A percentile compares a stretch with the other conserved stretches of the same genome.
Conservation (phyloP, 2,888 invertebrate genomes). For the Herminia tarsipennalis region DNA sequence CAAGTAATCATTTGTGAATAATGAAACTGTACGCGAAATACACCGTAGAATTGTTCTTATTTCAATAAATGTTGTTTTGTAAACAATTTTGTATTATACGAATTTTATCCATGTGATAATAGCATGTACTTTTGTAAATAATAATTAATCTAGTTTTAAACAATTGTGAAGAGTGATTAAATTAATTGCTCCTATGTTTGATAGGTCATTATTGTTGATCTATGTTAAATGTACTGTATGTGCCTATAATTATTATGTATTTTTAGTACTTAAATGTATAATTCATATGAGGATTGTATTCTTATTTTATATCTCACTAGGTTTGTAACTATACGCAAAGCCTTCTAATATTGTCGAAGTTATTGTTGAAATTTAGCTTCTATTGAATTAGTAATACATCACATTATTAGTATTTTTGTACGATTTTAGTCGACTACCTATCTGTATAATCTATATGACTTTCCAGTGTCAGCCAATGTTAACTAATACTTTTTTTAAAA, state of each 20-base stretch:
- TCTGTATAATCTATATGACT: slow-evolving; percentile 4
- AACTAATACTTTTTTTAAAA: no score
- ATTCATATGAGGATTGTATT: not conserved
- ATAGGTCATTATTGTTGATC: slow-evolving; percentile 6
- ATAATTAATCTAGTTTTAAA: slow-evolving; percentile 9
- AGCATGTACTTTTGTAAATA: slow-evolving; percentile 35
- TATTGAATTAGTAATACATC: slow-evolving; percentile 21
- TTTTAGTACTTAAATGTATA: no score
- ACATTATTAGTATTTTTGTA: slow-evolving; percentile 13
- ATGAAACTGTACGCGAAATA: not conserved
- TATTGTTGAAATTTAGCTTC: slow-evolving; percentile 1
- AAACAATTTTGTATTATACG: slow-evolving; percentile 9
- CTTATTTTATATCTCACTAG: not conserved
- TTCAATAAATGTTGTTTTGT: slow-evolving; percentile 1
- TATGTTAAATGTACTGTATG: not conserved
- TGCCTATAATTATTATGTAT: slow-evolving; percentile 25
- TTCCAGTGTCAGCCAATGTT: no score
- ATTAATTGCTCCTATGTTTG: slow-evolving; percentile 27
- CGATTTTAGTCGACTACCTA: slow-evolving; percentile 3
- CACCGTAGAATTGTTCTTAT: slow-evolving; percentile 2
- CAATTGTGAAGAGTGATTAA: slow-evolving; percentile 25
- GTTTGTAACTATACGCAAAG: not conserved
- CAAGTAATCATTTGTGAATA: not conserved
- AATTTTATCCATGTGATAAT: slow-evolving; percentile 49
- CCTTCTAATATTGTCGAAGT: not conserved